Evolutionary conservation across 2,797 vertebrate genomes (phyloP), one percentile per base, ranked within the genome.

Genomic region (Pseudotriccus pelzelni): DNA sequence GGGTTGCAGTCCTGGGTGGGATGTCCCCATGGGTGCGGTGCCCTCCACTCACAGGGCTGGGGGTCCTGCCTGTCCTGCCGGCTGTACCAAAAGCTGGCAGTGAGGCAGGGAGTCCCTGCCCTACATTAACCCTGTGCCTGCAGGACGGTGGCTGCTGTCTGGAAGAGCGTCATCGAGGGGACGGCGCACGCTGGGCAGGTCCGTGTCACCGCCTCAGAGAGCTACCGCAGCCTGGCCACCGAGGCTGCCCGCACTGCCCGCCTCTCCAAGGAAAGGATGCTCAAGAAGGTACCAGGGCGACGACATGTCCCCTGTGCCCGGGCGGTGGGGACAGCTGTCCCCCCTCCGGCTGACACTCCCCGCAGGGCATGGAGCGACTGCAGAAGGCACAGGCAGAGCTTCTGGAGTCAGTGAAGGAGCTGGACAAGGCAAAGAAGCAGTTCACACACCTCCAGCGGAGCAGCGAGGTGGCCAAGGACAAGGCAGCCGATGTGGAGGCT

Each of bases 81-180:
- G 55, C 12, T 44, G 22, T 28, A 50, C 39, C 16, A 0, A 21
- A 87, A 91, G 12, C 69, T 60, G 34, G 5, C 13, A 24, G 62
- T 72, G 14, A 28, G 28, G 58, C 86, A 79, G n/a, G 37, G 30
- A 27, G 24, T 2, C 1, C n/a, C 39, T 2, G 32, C 12, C 30
- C 13, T 12, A 21, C 1, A 5, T n/a, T 43, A n/a, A 46, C 12
- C 19, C 56, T 0, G 0, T 23, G 3, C 59, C 63, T 7, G 4
- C 97, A 99, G 98, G 96, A 98, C 97, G n/a, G 97, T 97, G 12
- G 98, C 98, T 14, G 86, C 97, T 23, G 98, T 98, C 80, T 99
- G 99, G 99, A 98, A 98, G 37, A 98, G 98, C 3, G 17, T 99
- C 92, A 97, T 99, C 3, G 99, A 99, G 78, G 98, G 98, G 11